These are phyloP conservation scores for Oncopodura yosiiana DNA, from an alignment of 1,140 invertebrate genomes.

Conservation along the genomic window DNA sequence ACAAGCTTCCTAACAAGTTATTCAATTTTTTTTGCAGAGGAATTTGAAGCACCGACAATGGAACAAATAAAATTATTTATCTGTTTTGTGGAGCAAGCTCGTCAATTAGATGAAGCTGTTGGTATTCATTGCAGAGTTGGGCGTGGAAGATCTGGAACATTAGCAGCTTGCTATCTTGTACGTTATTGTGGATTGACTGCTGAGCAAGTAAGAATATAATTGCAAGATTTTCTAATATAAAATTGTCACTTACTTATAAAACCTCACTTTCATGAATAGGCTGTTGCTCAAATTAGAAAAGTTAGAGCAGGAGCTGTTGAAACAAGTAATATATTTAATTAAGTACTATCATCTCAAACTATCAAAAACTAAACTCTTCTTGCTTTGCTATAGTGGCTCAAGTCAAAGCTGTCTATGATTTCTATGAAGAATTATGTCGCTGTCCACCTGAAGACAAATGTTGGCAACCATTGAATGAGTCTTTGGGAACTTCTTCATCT, in stretches of 20 bases:
- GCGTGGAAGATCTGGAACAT: slow-evolving; percentile 55
- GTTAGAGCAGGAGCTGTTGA: slow-evolving; percentile 57
- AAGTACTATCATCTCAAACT: no score
- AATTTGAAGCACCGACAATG: slow-evolving; percentile 55
- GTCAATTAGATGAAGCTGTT: slow-evolving; percentile 46
- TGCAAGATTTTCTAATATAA: no score
- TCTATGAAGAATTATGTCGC: slow-evolving; percentile 48
- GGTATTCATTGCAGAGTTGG: slow-evolving; percentile 60
- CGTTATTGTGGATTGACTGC: slow-evolving; percentile 50
- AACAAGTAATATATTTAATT: no score
- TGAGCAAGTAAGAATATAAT: no score
- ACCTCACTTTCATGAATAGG: no score
- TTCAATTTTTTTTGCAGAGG: no score
- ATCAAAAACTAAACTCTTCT: no score
- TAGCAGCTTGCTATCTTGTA: slow-evolving; percentile 57
- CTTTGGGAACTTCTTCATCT: no score
- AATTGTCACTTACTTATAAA: no score
- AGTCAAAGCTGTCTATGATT: slow-evolving; percentile 51
- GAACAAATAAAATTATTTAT: slow-evolving; percentile 58
- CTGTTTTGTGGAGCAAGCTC: slow-evolving; percentile 45
- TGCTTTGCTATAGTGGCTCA: no score
- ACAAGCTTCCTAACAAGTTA: no score
- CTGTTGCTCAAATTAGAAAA: slow-evolving; percentile 51
- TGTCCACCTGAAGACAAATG: slow-evolving; percentile 27
- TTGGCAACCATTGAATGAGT: slow-evolving; percentile 21